Evolutionary conservation across 2,888 invertebrate species (phyloP).

Genomic region (Ophioninae sp.): DNA sequence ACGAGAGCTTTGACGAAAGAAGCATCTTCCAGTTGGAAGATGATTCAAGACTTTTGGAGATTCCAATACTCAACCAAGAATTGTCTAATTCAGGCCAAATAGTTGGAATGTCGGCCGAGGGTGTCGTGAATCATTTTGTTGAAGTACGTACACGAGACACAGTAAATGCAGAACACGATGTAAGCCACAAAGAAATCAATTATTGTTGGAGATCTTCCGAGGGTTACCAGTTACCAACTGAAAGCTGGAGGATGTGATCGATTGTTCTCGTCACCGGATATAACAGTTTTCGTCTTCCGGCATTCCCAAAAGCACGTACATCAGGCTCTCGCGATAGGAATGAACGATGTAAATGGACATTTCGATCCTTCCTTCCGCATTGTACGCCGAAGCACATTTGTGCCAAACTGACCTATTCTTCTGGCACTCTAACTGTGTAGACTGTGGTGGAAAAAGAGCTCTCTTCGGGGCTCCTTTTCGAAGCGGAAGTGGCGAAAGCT

Average conservation of each 20-base stretch:
- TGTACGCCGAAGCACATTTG: background rate
- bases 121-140: background rate
- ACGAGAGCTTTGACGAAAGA: background rate
- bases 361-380: background rate
- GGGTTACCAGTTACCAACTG: background rate
- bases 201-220: background rate
- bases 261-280: background rate
- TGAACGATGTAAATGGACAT: background rate
- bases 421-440: background rate
- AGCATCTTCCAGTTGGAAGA: background rate
- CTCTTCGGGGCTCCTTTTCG: background rate
- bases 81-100: background rate
- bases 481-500: slow-evolving; percentile 20
- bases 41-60: background rate
- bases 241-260: slow-evolving; percentile 13
- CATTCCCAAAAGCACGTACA: background rate
- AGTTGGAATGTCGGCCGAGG: background rate
- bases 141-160: background rate
- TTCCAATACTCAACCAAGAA: background rate
- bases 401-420: background rate
- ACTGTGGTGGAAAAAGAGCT: background rate
- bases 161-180: slow-evolving; percentile 1
- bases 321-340: background rate
- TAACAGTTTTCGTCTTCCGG: slow-evolving; percentile 13
- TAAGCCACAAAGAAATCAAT: slow-evolving; percentile 15